Base-by-base conservation (phyloP, 2,888 invertebrate species). In the Norana najaformis region DNA sequence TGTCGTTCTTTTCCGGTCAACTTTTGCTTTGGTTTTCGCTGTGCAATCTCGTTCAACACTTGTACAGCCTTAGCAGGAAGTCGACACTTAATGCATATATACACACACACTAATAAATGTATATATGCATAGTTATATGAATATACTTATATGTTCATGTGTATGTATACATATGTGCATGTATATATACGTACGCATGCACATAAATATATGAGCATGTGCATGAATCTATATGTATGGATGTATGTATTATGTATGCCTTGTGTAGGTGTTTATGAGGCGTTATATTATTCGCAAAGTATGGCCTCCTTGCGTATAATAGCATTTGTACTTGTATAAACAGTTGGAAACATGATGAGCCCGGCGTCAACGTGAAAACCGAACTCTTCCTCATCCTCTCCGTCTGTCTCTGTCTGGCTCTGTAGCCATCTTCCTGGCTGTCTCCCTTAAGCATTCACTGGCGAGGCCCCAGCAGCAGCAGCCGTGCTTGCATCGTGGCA, bases 261-360 rank as follows among this genome's bases (percentile, higher is more conserved):
- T 47, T 47, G 23, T 20, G 47, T 5, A 23, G 47, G 47, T 23
- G 47, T 47, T 47, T 47, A 23, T 23, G 47, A 11, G 47, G 47
- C 20, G 47, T 47, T 23, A 13, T 69, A 69, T 69, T 69, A 69
- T 69, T 69, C n/a, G 69, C n/a, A 69, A n/a, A 69, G n/a, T 69
- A 69, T 69, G 69, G 69, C 69, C 69, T 69, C 69, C 69, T 69
- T 69, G n/a, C 69, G n/a, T 69, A 69, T n/a, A 69, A n/a, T n/a
- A n/a, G 30, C 69, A 8, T 69, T n/a, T 30, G n/a, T n/a, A n/a
- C 16, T 8, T 69, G 30, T 69, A 69, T 69, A 69, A 69, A 69
- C 69, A 69, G 30, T 69, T 69, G 69, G 69, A 69, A 69, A 69
- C n/a, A 69, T 13, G n/a, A 69, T 69, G 69, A 69, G 69, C 69